Evolutionary conservation across 2,113 vertebrate species (phyloP).

Genomic region (Galemys pyrenaicus): DNA sequence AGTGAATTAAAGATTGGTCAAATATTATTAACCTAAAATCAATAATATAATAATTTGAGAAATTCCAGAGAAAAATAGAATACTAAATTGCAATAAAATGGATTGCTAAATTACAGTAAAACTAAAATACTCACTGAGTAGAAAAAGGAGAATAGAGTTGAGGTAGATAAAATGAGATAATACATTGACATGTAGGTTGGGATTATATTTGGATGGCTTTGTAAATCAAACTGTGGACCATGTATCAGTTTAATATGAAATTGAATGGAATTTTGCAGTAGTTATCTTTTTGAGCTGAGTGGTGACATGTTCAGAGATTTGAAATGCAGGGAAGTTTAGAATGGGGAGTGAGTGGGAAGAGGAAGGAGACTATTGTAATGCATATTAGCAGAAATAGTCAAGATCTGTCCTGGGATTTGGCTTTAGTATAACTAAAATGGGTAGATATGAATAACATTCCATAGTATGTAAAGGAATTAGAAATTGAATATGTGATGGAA

Average conservation of each 20-base stretch:
- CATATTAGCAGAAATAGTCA: neutral
- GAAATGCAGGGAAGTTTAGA: neutral
- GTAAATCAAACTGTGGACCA: neutral
- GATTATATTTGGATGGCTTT: neutral
- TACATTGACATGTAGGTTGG: neutral
- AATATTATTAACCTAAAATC: neutral
- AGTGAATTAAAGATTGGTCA: neutral
- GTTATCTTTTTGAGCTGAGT: neutral
- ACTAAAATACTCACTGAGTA: neutral
- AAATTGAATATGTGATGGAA: neutral
- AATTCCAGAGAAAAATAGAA: neutral
- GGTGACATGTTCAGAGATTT: neutral
- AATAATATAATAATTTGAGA: neutral
- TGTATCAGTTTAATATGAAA: neutral
- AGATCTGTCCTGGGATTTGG: neutral
- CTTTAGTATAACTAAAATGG: neutral
- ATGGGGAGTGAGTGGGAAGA: neutral
- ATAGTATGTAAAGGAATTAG: neutral
- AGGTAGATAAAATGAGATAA: neutral
- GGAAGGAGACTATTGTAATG: neutral
- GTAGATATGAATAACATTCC: neutral
- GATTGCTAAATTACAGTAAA: neutral
- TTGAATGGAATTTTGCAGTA: neutral
- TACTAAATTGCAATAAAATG: neutral
- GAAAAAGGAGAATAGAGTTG: neutral